Base-by-base conservation (phyloP, 2,888 invertebrate species). In the Ashinkailepas kermadecensis region DNA sequence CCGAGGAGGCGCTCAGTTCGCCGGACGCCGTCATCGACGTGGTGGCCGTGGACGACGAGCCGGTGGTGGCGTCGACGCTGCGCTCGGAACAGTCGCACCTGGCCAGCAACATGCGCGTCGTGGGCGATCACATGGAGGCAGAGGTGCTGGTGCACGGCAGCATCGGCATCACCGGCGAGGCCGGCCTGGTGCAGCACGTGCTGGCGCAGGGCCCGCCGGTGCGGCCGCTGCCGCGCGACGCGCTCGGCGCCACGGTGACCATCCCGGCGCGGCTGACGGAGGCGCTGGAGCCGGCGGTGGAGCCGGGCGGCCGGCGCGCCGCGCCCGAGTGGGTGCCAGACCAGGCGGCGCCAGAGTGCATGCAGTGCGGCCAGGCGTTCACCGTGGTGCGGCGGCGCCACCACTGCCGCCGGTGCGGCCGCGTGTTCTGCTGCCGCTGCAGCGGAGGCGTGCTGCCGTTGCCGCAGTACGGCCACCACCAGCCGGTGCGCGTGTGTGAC, bases 251-350 rank as follows among this genome's bases (percentile, higher is more conserved):
- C 58, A 21, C 13, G 11, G 67, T 81, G 11, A 57, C 65, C 23
- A 23, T 81, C 58, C 81, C 81, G 54, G 65, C 81, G 39, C 78
- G 79, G 13, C 81, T 83, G 25, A 54, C 81, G 8, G 81, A 78
- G 56, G 81, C 83, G 21, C 59, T 64, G 21, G 80, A 65, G 25
- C 62, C 58, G 23, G 59, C 79, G 6, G 39, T 57, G 39, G 56
- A 78, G n/a, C 62, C 62, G 10, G 13, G 15, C 21, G 15, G 56
- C 56, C n/a, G 57, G 56, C 23, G 15, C 78, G 78, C 23, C 23
- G 57, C 58, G n/a, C 97, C 97, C 0, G 91, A 93, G 81, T 99
- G 99, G 99, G 93, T 99, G 83, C 99, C 99, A 0, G 97, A 98
- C 88, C 93, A 95, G 82, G 92, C 94, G 84, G 95, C 95, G 67